These are phyloP conservation scores for Glaucopsyche alexis DNA, from an alignment of 2,888 invertebrate species.

Conservation along the genomic window DNA sequence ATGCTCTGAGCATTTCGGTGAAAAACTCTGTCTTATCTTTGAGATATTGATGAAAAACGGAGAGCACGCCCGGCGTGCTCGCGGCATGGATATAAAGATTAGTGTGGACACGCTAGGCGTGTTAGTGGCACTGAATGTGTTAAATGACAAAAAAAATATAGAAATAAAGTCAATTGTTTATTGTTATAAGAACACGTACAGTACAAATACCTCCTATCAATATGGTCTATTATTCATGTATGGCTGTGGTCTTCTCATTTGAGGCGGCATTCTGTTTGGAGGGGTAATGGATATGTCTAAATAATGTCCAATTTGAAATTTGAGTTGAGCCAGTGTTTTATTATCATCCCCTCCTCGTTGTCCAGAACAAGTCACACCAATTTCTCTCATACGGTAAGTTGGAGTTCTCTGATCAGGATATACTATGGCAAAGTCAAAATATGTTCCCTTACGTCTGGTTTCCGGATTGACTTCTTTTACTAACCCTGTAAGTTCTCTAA, in stretches of 20 bases:
- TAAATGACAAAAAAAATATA: neutral
- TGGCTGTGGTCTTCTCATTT: slow-evolving; percentile 83
- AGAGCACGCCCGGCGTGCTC: no score
- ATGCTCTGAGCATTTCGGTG: no score
- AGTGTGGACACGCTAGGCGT: no score
- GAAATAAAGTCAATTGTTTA: neutral
- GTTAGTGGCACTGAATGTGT: no score
- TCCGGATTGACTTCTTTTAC: slow-evolving; percentile 99
- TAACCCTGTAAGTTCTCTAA: slow-evolving; percentile 96
- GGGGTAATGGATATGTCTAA: slow-evolving; percentile 97
- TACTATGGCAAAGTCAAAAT: slow-evolving; percentile 97
- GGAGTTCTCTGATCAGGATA: slow-evolving; percentile 88
- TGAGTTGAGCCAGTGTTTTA: slow-evolving; percentile 91
- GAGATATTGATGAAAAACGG: no score
- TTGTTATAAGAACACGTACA: neutral
- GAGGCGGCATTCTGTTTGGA: slow-evolving; percentile 87
- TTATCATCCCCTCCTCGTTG: slow-evolving; percentile 96
- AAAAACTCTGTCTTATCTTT: no score
- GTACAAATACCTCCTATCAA: slow-evolving; percentile 43
- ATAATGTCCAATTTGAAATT: slow-evolving; percentile 97
- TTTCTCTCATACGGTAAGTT: slow-evolving; percentile 94
- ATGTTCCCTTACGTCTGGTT: slow-evolving; percentile 96
- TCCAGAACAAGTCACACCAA: slow-evolving; percentile 96
- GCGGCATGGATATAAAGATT: no score
- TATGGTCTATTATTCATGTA: slow-evolving; percentile 81